Evolutionary conservation across 2,113 vertebrate genomes (phyloP).

Genomic region (Cinclus cinclus): DNA sequence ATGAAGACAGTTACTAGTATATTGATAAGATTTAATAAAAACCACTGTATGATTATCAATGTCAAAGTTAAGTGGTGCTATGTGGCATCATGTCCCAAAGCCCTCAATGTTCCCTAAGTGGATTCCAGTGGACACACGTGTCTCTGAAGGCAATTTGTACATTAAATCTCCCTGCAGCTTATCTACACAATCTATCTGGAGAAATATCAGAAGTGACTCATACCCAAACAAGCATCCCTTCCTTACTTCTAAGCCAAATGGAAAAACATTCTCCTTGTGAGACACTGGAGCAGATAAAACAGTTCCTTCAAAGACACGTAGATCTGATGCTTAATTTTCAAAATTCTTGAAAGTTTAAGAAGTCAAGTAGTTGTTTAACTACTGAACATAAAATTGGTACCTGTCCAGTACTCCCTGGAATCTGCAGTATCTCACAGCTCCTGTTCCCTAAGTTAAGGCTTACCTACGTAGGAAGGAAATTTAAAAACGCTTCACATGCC

Average conservation of each 20-base stretch:
- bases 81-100: not conserved
- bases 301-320: not conserved
- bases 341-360: not conserved
- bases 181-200: constrained; percentile 17
- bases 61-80: constrained; percentile 53
- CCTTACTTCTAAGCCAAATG: constrained; percentile 9
- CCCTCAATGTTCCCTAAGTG: not conserved
- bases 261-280: not conserved
- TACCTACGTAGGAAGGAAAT: not conserved
- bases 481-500: not conserved
- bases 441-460: not conserved
- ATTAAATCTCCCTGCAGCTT: constrained; percentile 11
- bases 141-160: constrained; percentile 58
- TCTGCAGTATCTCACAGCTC: not conserved
- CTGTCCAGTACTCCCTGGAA: not conserved
- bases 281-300: not conserved
- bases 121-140: constrained; percentile 46
- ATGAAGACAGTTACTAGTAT: constrained; percentile 13
- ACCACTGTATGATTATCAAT: not conserved
- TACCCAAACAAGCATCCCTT: not conserved
- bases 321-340: not conserved
- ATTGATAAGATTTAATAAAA: constrained; percentile 44
- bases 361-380: not conserved
- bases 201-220: constrained; percentile 50
- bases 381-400: not conserved